phyloP scores from a whole-genome alignment of 2,113 vertebrate species.

The Charina bottae region DNA sequence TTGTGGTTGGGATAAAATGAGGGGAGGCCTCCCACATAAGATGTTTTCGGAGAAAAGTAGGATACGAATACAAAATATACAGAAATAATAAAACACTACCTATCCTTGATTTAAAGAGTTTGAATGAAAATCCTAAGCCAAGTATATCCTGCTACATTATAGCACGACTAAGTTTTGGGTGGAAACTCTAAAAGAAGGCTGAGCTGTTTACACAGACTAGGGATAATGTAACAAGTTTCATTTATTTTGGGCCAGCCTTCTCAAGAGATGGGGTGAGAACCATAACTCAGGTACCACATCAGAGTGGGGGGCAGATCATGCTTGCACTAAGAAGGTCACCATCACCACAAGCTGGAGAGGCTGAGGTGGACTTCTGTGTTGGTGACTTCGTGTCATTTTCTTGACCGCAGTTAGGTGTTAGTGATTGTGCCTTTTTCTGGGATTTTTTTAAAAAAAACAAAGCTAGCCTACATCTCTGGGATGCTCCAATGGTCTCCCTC shows the following conservation, averaged over 20 bases:
- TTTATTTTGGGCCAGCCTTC: background rate
- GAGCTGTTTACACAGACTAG: background rate
- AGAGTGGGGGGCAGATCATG: background rate
- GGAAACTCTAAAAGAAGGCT: background rate
- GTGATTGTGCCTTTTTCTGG: background rate
- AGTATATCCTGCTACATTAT: background rate
- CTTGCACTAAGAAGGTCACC: background rate
- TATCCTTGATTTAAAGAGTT: background rate
- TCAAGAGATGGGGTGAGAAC: no score
- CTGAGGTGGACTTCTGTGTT: background rate
- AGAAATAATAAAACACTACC: background rate
- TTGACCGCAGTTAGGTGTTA: background rate
- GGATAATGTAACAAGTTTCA: background rate
- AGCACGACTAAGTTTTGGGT: background rate
- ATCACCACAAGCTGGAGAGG: background rate
- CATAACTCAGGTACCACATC: background rate
- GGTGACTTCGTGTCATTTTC: background rate
- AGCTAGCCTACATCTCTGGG: background rate
- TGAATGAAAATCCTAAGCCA: background rate
- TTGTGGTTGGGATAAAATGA: background rate
- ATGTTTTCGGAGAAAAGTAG: background rate
- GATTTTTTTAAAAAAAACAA: background rate
- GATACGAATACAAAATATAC: background rate
- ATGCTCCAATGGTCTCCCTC: background rate
- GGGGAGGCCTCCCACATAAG: background rate